Base-by-base conservation (phyloP, 2,113 vertebrate genomes). In the Macroglossus sobrinus region DNA sequence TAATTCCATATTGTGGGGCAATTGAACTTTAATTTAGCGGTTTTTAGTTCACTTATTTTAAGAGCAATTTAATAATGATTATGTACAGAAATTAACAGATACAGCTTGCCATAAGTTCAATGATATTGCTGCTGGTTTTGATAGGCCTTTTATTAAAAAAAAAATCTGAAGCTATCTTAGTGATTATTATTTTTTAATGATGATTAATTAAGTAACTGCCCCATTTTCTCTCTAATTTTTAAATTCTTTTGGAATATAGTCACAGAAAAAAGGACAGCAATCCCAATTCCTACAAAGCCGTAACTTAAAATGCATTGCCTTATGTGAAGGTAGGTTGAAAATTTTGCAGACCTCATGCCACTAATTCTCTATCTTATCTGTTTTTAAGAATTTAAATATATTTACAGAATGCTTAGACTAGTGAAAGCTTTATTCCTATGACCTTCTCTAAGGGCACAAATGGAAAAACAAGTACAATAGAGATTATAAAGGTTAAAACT, bases 271-370 rank as follows among this genome's bases (percentile, higher is more conserved):
- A 98, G 99, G 99, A 97, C 99, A 99, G 84, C 99, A 99, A 69
- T 99, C 99, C 38, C 99, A 99, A 71, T 99, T 99, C 98, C 98
- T 99, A 98, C 99, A 99, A 98, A 99, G 99, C 97, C 99, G 99
- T 95, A 99, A 99, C 97, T 98, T 99, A 98, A 99, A 99, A 98
- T 99, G 99, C 98, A 99, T 99, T 98, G 99, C 99, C 99, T 99
- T 99, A 99, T 99, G 99, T 98, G 99, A 99, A 99, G 99, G 99
- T 99, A 98, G 98, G 98, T 74, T 89, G 80, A 80, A 97, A 86
- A 40, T n/a, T 74, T 72, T 61, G 68, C 89, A 91, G 53, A 82
- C 35, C 3, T 81, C 4, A 0, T 8, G 0, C 6, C 18, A 0
- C 38, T 64, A 8, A 8, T 64, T 30, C n/a, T 86, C 64, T 74